Percentiles rank a stretch among this genome's conserved stretches.
Evolutionary conservation across 2,113 vertebrate species (phyloP).

Genomic region (Eira barbara): DNA sequence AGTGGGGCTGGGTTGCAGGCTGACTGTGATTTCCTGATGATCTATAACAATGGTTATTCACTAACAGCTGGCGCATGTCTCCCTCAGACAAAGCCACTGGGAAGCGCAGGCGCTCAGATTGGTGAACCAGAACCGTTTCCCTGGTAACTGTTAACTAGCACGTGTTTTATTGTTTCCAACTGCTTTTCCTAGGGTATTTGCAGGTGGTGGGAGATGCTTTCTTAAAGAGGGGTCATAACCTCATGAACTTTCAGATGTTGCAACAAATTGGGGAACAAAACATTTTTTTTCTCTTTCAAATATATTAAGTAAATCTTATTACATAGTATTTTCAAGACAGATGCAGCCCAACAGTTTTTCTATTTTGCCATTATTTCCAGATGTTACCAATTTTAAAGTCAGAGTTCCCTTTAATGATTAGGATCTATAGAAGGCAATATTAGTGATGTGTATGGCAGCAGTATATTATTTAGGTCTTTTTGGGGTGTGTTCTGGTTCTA

Average conservation of each 20-base stretch:
- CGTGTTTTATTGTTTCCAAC: conserved; percentile 92
- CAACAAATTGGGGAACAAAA: conserved; percentile 91
- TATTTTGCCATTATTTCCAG: conserved; percentile 77
- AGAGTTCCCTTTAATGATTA: conserved; percentile 59
- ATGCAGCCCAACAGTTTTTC: conserved; percentile 73
- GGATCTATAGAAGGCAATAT: conserved; percentile 42
- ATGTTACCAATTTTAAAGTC: conserved; percentile 79
- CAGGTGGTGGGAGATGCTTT: conserved; percentile 85
- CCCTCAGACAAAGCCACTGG: conserved; percentile 83
- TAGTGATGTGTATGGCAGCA: background rate
- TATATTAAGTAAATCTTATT: conserved; percentile 87
- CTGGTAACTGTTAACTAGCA: conserved; percentile 90
- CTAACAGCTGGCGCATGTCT: conserved; percentile 89
- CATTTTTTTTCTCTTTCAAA: conserved; percentile 79
- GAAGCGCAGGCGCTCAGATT: conserved; percentile 80
- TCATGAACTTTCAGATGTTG: conserved; percentile 89
- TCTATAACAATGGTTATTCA: conserved; percentile 85
- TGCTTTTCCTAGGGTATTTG: conserved; percentile 88
- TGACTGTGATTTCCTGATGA: conserved; percentile 83
- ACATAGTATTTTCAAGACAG: conserved; percentile 79
- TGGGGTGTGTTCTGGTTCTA: background rate
- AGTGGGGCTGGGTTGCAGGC: conserved; percentile 70
- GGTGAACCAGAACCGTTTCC: conserved; percentile 89
- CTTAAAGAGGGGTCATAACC: conserved; percentile 87
- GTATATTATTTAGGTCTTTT: conserved; percentile 11